These are phyloP conservation scores for Phrynocephalus versicolor DNA, from an alignment of 2,113 vertebrate genomes.

Conservation along the genomic window DNA sequence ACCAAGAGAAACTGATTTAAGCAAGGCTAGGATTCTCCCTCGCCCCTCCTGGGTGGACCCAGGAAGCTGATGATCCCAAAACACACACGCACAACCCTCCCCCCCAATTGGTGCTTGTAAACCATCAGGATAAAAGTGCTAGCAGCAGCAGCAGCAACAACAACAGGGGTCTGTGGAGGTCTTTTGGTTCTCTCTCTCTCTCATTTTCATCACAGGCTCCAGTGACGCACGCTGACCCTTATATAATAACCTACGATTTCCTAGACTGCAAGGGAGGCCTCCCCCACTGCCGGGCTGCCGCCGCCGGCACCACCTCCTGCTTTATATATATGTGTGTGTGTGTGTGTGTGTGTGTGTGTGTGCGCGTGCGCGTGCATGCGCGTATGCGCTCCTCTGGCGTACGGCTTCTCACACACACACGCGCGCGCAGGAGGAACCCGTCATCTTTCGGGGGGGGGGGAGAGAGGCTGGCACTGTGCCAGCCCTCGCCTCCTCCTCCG, in stretches of 20 bases:
- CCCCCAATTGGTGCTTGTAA: not conserved
- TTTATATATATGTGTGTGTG: no score
- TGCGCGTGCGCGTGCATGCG: no score
- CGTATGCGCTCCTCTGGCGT: slow-evolving; percentile 65
- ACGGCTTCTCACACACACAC: not conserved
- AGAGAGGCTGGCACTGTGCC: slow-evolving; percentile 71
- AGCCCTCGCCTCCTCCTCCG: slow-evolving; percentile 57
- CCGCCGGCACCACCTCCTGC: not conserved
- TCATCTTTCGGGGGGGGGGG: slow-evolving; percentile 57
- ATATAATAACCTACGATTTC: slow-evolving; percentile 72
- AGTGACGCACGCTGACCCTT: slow-evolving; percentile 71
- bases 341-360: no score
- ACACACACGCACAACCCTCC: no score
- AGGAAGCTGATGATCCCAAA: not conserved
- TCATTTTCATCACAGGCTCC: slow-evolving; percentile 29
- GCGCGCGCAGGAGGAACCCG: not conserved
- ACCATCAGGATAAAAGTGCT: not conserved
- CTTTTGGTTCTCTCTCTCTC: not conserved
- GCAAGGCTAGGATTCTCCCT: no score
- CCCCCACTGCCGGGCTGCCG: slow-evolving; percentile 23
- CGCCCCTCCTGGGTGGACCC: no score
- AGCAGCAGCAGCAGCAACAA: not conserved
- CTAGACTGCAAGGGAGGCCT: slow-evolving; percentile 70
- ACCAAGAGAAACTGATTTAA: not conserved
- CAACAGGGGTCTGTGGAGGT: not conserved